A percentile compares a stretch with the other conserved stretches of the same genome.
Evolutionary conservation across 2,888 invertebrate species (phyloP).

Genomic region (Eupeodes luniger): DNA sequence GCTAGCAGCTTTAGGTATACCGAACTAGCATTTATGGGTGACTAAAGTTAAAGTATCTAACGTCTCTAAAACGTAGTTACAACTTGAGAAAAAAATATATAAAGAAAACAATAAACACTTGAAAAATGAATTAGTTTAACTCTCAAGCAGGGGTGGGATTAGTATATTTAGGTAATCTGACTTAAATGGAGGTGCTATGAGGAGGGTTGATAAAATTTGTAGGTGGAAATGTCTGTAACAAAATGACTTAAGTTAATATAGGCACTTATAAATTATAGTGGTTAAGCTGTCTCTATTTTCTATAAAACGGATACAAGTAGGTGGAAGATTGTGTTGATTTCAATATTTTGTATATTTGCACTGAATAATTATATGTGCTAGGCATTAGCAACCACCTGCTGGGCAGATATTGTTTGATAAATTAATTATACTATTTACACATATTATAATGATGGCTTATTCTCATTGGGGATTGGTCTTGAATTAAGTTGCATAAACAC

Average conservation of each 20-base stretch:
- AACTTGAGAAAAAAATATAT: neutral
- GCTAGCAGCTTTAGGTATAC: neutral
- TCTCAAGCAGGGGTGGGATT: slow-evolving; percentile 60
- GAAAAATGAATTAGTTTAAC: slow-evolving; percentile 25
- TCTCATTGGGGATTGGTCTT: neutral
- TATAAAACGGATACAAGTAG: neutral
- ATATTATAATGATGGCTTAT: neutral
- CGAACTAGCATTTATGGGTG: slow-evolving; percentile 10
- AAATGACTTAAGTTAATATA: neutral
- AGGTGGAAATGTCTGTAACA: neutral
- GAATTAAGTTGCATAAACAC: neutral
- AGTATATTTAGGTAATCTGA: neutral
- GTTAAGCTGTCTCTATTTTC: neutral
- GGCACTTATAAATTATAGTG: neutral
- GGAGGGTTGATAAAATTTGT: neutral
- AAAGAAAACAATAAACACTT: slow-evolving; percentile 42
- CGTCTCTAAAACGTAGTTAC: neutral
- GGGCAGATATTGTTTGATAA: neutral
- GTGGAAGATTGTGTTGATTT: slow-evolving; percentile 3
- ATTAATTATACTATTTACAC: neutral
- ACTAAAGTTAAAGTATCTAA: neutral
- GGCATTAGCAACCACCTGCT: neutral
- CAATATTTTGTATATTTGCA: neutral
- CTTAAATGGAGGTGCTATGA: slow-evolving; percentile 44
- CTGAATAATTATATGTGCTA: neutral